Conservation (phyloP, 2,888 invertebrate species). For the Chrysina gloriosa region DNA sequence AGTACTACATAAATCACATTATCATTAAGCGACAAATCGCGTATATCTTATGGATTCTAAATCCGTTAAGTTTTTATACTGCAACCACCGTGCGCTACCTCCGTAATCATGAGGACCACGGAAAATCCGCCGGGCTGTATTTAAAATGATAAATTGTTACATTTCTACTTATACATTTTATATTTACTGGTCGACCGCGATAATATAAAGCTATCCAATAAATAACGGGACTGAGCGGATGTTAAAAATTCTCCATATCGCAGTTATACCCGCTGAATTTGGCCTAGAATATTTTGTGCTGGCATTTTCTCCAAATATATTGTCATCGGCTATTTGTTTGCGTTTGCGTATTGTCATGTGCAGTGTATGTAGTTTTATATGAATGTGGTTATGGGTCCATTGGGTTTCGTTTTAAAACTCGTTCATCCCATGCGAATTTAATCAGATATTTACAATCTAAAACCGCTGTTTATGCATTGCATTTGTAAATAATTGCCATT, state of each 20-base stretch:
- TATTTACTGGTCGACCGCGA: conserved; percentile 48
- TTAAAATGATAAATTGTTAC: conserved; percentile 43
- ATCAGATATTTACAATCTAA: conserved; percentile 32
- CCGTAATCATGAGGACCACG: conserved; percentile 6
- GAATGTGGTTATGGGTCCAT: conserved; percentile 32
- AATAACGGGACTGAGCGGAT: conserved; percentile 51
- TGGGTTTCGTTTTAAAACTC: conserved; percentile 49
- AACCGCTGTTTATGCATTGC: conserved; percentile 13
- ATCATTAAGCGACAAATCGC: conserved; percentile 10
- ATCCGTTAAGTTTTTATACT: conserved; percentile 17
- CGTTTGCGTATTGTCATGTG: conserved; percentile 23
- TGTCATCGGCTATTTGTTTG: conserved; percentile 51
- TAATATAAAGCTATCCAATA: conserved; percentile 54
- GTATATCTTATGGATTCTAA: conserved; percentile 20
- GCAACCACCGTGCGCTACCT: not conserved
- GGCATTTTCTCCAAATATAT: conserved; percentile 50
- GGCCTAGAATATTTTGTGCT: conserved; percentile 52
- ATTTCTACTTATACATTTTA: conserved; percentile 41
- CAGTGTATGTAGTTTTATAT: conserved; percentile 15
- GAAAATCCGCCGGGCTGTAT: conserved; percentile 31
- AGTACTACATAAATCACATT: conserved; percentile 6
- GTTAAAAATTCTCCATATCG: conserved; percentile 54
- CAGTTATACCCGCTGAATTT: conserved; percentile 53
- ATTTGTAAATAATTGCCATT: conserved; percentile 1
- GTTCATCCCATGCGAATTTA: conserved; percentile 48